Base-by-base conservation (phyloP, 2,888 invertebrate genomes). In the Chymomyza procnemis region DNA sequence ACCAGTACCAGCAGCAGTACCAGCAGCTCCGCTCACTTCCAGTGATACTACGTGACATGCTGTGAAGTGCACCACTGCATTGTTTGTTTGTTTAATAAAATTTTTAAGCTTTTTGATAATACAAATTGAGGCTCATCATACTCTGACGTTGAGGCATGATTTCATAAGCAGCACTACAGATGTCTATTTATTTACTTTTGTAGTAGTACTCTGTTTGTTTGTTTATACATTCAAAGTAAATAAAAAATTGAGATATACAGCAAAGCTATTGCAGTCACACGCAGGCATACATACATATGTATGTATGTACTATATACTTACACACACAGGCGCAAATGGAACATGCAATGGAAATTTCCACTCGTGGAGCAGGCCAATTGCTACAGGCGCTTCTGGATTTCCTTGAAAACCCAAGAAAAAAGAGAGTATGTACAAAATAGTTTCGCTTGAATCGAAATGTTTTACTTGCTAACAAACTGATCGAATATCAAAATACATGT, bases 131-230 rank as follows among this genome's bases (percentile, higher is more conserved):
- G 34, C 9, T 1, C 34, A 41, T 41, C 12, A 14, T 12, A 12
- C 12, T 30, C 3, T 41, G 34, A 41, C 34, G 34, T 41, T n/a
- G n/a, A 41, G 34, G 34, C 50, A 50, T 50, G 16, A 52, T 34
- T 64, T 52, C 1, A 61, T 74, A 76, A 66, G 58, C 22, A 66
- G 26, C 4, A 26, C 26, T 26, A 26, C 4, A 26, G 26, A 26
- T 26, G 26, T 26, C 3, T 26, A 26, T 26, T 26, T 26, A 26
- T 8, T 1, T 26, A 26, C 26, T 5, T 26, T 6, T 26, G 26
- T 26, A 26, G 1, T 2, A 26, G 1, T 26, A 26, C 5, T 26
- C 0, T 26, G 26, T 26, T 26, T 26, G 26, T 26, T 26, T 26
- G 26, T 26, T 26, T 26, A 26, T 26, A 26, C 26, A 26, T 26